Base-by-base conservation (phyloP, 2,797 vertebrate species). In the Micromesistius poutassou region DNA sequence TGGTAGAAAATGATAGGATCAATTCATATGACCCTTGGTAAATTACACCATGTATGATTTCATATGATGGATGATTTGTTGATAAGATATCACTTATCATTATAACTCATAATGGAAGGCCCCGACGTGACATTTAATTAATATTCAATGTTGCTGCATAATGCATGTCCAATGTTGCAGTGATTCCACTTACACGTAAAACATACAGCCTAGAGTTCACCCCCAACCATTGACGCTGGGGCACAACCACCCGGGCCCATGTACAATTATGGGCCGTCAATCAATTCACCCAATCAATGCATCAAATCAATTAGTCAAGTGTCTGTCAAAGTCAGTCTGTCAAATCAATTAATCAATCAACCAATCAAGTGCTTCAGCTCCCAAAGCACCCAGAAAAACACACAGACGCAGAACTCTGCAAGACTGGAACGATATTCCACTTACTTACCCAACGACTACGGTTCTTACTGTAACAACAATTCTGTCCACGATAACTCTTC, bases 221-320 rank as follows among this genome's bases (percentile, higher is more conserved):
- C 55, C 55, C 6, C n/a, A 62, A 2, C n/a, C 55, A 22, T 1
- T 55, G 0, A 14, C 12, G 42, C 14, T 55, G 50, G 19, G 1
- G 50, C 50, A 46, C 0, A 5, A 22, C 16, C 2, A 68, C n/a
- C 28, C 22, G 1, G 19, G 55, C 55, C n/a, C 6, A 13, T 68
- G 55, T 28, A 68, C 12, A 25, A 62, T 25, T 25, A 62, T 12
- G 28, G 25, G n/a, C 25, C 28, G 62, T 25, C n/a, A 68, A 68
- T 68, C 62, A 68, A 62, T 62, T 6, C n/a, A 25, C 40, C 55
- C 55, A 62, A 68, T 68, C 62, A 68, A 28, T 68, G n/a, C 7
- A 68, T 68, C 62, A 68, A 28, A 68, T 25, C 62, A 68, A 68
- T 68, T n/a, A 68, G 62, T 68, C 62, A 68, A n/a, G 62, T 68